Percentiles rank a stretch among this genome's conserved stretches.
Conservation (phyloP, 2,888 invertebrate species). For the Coenonympha glycerion region DNA sequence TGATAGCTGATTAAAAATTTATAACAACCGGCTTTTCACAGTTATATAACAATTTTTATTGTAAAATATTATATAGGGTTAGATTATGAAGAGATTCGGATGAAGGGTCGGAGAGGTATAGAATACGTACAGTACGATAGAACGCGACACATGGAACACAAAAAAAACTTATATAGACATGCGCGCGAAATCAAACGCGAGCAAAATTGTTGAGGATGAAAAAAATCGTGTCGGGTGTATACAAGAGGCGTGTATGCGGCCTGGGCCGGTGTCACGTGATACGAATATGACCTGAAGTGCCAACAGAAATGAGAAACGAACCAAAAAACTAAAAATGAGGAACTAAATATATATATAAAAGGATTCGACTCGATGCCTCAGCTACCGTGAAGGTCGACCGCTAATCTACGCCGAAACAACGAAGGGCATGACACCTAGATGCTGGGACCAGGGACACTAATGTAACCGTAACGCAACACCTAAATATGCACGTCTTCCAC, state of each 20-base stretch:
- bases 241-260: slow-evolving; percentile 54
- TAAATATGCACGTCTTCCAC: slow-evolving; percentile 31
- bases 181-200: slow-evolving; percentile 26
- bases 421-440: slow-evolving; percentile 50
- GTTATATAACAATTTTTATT: slow-evolving; percentile 13
- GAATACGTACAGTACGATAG: slow-evolving; percentile 32
- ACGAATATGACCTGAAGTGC: slow-evolving; percentile 69
- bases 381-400: slow-evolving; percentile 52
- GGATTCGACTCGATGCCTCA: slow-evolving; percentile 51
- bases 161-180: slow-evolving; percentile 29
- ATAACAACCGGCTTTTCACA: slow-evolving; percentile 34
- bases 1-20: slow-evolving; percentile 21
- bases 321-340: slow-evolving; percentile 39
- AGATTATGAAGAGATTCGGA: slow-evolving; percentile 3
- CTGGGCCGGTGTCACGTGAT: slow-evolving; percentile 61
- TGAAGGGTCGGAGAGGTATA: slow-evolving; percentile 14
- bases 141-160: slow-evolving; percentile 22
- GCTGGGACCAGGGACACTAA: slow-evolving; percentile 41
- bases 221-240: slow-evolving; percentile 55
- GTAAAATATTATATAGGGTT: slow-evolving; percentile 3
- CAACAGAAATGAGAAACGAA: slow-evolving; percentile 43
- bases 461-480: slow-evolving; percentile 35
- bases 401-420: slow-evolving; percentile 62
- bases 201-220: slow-evolving; percentile 24
- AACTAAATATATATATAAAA: slow-evolving; percentile 37